phyloP scores from a whole-genome alignment of 2,888 invertebrate genomes.

The Noctua comes region DNA sequence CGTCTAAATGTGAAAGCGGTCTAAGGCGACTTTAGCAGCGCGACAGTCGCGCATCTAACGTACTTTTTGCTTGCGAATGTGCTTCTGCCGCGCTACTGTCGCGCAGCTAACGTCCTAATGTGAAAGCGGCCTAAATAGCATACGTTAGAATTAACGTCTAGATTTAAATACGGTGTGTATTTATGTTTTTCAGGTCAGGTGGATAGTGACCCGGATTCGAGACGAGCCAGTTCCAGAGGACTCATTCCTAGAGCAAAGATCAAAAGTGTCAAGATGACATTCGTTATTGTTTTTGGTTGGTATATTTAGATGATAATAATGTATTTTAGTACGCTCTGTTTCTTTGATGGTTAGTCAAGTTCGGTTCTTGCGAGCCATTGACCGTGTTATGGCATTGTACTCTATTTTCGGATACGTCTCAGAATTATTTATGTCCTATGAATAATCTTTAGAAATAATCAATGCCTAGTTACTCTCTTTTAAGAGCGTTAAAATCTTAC shows the following conservation, averaged over 20 bases:
- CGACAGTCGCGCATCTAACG: too few species aligned
- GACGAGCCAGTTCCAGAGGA: constrained; percentile 97
- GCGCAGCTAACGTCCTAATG: too few species aligned
- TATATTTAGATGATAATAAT: constrained; percentile 60
- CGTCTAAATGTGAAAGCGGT: too few species aligned
- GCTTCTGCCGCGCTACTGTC: too few species aligned
- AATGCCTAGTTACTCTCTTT: not conserved
- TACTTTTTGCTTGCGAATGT: too few species aligned
- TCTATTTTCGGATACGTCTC: constrained; percentile 23
- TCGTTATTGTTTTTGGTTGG: constrained; percentile 98
- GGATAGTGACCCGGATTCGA: constrained; percentile 90
- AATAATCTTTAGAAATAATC: constrained; percentile 15
- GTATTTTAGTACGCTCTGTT: constrained; percentile 40
- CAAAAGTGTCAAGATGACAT: constrained; percentile 99
- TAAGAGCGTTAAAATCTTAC: too few species aligned
- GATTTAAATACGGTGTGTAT: constrained; percentile 46
- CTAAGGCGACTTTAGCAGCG: too few species aligned
- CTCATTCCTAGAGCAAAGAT: constrained; percentile 98
- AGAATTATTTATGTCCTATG: constrained; percentile 1
- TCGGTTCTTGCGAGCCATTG: not conserved
- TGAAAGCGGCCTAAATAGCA: too few species aligned
- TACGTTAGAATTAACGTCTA: constrained; percentile 46
- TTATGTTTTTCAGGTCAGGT: constrained; percentile 81
- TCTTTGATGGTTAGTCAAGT: constrained; percentile 37
- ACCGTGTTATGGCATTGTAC: constrained; percentile 33